phyloP scores from a whole-genome alignment of 2,888 invertebrate species.

The Seira ritae region DNA sequence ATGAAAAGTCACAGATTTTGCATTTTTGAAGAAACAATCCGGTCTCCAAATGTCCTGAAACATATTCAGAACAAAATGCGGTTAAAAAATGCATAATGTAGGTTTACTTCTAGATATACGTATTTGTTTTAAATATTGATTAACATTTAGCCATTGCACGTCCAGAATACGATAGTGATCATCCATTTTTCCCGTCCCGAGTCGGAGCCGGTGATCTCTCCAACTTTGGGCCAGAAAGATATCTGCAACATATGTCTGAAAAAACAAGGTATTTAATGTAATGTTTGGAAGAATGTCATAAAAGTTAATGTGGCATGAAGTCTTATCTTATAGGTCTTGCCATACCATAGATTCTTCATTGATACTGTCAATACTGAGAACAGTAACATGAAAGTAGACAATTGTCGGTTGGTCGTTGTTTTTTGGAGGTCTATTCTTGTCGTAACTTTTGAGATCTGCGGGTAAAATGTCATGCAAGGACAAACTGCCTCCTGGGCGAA shows the following conservation, averaged over 20 bases:
- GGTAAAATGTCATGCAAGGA: constrained; percentile 91
- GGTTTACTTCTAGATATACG: no score
- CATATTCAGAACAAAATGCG: constrained; percentile 65
- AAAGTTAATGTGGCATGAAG: not conserved
- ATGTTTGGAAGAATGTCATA: not conserved
- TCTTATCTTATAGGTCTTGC: not conserved
- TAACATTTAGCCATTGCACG: constrained; percentile 85
- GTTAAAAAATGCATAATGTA: not conserved
- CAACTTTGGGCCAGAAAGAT: constrained; percentile 95
- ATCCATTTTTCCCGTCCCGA: constrained; percentile 94
- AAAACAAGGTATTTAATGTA: not conserved
- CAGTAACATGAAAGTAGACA: constrained; percentile 94
- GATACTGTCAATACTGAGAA: constrained; percentile 93
- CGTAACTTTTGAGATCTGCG: constrained; percentile 88
- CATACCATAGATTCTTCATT: constrained; percentile 98
- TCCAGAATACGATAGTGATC: constrained; percentile 93
- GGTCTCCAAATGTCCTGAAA: constrained; percentile 92
- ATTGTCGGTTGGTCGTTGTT: constrained; percentile 89
- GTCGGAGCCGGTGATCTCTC: constrained; percentile 90
- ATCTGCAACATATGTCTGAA: constrained; percentile 93
- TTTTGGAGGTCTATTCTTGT: constrained; percentile 93
- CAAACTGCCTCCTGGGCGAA: constrained; percentile 77
- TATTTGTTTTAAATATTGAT: constrained; percentile 65
- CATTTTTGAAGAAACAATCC: constrained; percentile 95
- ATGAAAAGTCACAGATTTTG: constrained; percentile 93